Conservation (phyloP, 2,797 vertebrate genomes). For the Heliangelus exortis region DNA sequence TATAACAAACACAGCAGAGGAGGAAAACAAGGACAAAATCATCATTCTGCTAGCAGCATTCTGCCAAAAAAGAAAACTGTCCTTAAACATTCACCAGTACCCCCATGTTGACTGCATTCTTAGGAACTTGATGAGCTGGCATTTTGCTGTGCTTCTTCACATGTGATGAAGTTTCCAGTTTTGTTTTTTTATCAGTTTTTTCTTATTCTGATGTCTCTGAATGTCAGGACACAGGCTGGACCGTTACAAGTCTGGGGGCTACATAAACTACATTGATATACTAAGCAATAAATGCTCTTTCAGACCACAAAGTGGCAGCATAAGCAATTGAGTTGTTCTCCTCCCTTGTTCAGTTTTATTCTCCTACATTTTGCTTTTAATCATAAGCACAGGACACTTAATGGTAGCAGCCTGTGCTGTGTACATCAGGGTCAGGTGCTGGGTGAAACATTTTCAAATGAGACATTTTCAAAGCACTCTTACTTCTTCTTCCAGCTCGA, state of each 20-base stretch:
- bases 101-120: background rate
- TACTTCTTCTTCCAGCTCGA: constrained; percentile 26
- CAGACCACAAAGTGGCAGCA: constrained; percentile 21
- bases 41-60: background rate
- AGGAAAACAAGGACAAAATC: background rate
- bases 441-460: no score
- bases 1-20: background rate
- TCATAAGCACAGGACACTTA: background rate
- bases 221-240: background rate
- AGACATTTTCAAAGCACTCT: background rate
- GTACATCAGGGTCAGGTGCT: background rate
- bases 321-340: background rate
- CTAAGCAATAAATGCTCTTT: background rate
- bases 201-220: background rate
- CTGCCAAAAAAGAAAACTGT: background rate
- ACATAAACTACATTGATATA: background rate
- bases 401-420: background rate
- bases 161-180: background rate
- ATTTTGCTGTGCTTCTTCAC: background rate
- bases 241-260: background rate
- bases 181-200: background rate
- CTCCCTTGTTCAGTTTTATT: background rate
- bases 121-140: background rate
- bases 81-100: background rate
- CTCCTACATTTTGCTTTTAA: background rate